Evolutionary conservation across 2,888 invertebrate species (phyloP).

Genomic region (Rhabditoides inermis): DNA sequence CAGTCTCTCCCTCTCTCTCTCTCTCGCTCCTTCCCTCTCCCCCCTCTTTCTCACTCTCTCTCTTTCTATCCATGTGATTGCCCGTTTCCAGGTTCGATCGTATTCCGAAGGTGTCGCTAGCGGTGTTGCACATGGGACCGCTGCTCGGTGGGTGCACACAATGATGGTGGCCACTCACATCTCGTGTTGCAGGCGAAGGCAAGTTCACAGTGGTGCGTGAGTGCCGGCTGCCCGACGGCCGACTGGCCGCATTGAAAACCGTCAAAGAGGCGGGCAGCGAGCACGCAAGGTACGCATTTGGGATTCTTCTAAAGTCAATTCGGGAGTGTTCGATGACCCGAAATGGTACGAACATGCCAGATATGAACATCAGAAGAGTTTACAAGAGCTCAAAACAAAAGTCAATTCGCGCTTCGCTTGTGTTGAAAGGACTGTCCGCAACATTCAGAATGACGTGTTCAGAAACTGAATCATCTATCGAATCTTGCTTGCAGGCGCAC

Average conservation of each 20-base stretch:
- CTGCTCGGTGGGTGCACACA: too few species aligned
- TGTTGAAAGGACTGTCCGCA: too few species aligned
- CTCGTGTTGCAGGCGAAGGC: conserved; percentile 46
- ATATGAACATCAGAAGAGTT: neutral
- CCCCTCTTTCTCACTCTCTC: neutral
- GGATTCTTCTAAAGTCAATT: neutral
- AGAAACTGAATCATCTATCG: too few species aligned
- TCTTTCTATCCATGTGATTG: neutral
- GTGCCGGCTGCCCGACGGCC: conserved; percentile 20
- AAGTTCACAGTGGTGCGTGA: conserved; percentile 38
- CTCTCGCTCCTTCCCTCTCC: neutral
- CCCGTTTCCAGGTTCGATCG: conserved; percentile 4
- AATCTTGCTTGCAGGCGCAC: too few species aligned
- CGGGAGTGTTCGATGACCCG: too few species aligned
- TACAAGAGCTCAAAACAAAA: neutral
- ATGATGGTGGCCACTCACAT: too few species aligned
- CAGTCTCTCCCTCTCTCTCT: too few species aligned
- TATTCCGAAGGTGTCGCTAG: neutral
- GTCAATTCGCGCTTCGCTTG: too few species aligned
- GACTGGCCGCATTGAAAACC: conserved; percentile 23
- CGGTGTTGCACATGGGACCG: conserved; percentile 16
- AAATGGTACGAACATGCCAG: too few species aligned
- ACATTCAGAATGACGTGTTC: too few species aligned
- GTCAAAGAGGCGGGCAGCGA: conserved; percentile 22
- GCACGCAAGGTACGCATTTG: conserved; percentile 22